phyloP scores from a whole-genome alignment of 1,140 invertebrate species.

The Atta colombica region DNA sequence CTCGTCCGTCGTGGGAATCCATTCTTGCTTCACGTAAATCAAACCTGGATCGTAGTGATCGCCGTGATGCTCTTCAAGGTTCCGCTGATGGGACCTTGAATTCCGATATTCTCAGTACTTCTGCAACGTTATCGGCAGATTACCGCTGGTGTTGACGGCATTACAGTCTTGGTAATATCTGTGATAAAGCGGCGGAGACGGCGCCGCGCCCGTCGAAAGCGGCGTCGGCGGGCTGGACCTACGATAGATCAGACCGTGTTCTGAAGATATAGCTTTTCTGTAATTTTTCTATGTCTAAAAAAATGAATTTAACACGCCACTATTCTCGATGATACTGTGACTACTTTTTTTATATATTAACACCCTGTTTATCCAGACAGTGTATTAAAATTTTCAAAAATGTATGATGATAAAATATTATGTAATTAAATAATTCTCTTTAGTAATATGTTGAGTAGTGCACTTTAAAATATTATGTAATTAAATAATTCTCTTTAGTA shows the following conservation, averaged over 20 bases:
- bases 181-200: slow-evolving; percentile 84
- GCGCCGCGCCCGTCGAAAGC: slow-evolving; percentile 82
- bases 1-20: slow-evolving; percentile 82
- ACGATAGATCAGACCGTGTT: slow-evolving; percentile 59
- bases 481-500: too few relatives aligned
- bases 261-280: slow-evolving; percentile 1
- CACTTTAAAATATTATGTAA: too few relatives aligned
- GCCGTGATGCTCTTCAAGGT: slow-evolving; percentile 76
- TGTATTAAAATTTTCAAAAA: background rate
- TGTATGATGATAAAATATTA: background rate
- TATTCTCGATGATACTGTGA: background rate
- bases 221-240: slow-evolving; percentile 85
- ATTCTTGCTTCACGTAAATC: slow-evolving; percentile 85
- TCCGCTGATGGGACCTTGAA: slow-evolving; percentile 83
- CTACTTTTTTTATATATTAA: background rate
- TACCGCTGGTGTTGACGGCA: slow-evolving; percentile 84
- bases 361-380: too few relatives aligned
- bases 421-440: too few relatives aligned
- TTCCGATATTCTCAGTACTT: slow-evolving; percentile 86
- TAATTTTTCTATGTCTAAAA: background rate
- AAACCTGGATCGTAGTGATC: slow-evolving; percentile 79
- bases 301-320: background rate
- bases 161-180: slow-evolving; percentile 86
- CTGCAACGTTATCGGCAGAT: slow-evolving; percentile 85
- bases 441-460: too few relatives aligned